Base-by-base conservation (phyloP, 2,888 invertebrate species). In the Drosophila nr. perissopoda region DNA sequence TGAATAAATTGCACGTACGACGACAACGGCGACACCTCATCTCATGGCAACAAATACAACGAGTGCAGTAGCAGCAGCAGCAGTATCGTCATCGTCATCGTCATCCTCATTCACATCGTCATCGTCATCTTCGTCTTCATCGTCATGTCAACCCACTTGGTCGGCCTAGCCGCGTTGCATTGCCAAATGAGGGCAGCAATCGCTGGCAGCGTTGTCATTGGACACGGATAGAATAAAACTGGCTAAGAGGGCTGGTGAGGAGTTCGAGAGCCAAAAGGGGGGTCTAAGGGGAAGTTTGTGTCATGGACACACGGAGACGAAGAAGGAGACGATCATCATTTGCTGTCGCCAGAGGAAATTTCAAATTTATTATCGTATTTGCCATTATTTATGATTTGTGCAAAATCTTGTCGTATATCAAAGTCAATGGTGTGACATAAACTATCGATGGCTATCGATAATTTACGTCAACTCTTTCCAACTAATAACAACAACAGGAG, bases 311-410 rank as follows among this genome's bases (percentile, higher is more conserved):
- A 65, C 66, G 70, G 65, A 65, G 69, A 65, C 63, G 65, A 59
- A 69, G 45, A 16, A 27, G 45, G 25, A 45, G 77, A 74, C 71
- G 89, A 91, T 91, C 88, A 91, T 91, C 87, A 90, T 88, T 87
- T 89, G 88, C 84, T 87, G 89, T 82, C 78, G 87, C 78, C 85
- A 89, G 91, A 89, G 91, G 90, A 90, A 90, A 92, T 91, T 90
- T 92, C 87, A 90, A 92, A 92, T 92, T 92, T 92, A 92, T 92
- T 91, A 91, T 90, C 89, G 90, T 91, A 91, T 91, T 92, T 91
- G 87, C 90, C 84, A 91, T 92, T 92, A 92, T 92, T 92, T 92
- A 92, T 92, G 91, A 92, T 91, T 91, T 91, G 90, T 90, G 88
- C 86, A 89, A 88, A 90, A 89, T 89, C 87, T 88, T 78, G 89